Conservation (phyloP, 2,888 invertebrate genomes). For the Athripsodes cinereus region DNA sequence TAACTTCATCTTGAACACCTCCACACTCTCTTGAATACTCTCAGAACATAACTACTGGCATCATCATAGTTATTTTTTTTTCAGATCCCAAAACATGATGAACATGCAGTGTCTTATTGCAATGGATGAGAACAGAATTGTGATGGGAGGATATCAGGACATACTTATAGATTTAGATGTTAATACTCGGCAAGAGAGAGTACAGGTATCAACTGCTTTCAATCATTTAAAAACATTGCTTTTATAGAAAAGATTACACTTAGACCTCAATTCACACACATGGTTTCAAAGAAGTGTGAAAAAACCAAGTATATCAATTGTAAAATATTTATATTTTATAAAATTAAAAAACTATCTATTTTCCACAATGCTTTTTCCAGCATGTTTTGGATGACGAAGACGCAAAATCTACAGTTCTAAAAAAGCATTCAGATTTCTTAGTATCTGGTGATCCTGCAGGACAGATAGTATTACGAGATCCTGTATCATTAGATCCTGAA, state of each 20-base stretch:
- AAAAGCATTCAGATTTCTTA: conserved; percentile 63
- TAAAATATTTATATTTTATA: too few relatives aligned
- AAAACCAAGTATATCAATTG: too few relatives aligned
- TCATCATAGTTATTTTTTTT: conserved; percentile 8
- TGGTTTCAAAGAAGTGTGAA: too few relatives aligned
- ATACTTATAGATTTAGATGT: conserved; percentile 86
- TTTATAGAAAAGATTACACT: too few relatives aligned
- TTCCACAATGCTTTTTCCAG: too few relatives aligned
- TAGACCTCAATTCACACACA: too few relatives aligned
- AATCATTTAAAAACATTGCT: too few relatives aligned
- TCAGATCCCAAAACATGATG: conserved; percentile 72
- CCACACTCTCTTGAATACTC: too few relatives aligned
- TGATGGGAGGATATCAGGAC: conserved; percentile 90
- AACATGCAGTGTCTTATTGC: conserved; percentile 92
- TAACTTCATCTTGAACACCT: too few relatives aligned
- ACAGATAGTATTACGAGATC: conserved; percentile 72
- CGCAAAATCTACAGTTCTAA: conserved; percentile 69
- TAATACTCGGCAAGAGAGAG: conserved; percentile 67
- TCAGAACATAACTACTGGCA: too few relatives aligned
- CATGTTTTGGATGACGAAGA: conserved; percentile 17
- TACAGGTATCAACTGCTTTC: conserved; percentile 52
- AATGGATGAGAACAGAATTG: conserved; percentile 61
- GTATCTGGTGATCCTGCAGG: conserved; percentile 80
- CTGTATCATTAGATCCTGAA: conserved; percentile 66
- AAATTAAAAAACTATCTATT: too few relatives aligned